Base-by-base conservation (phyloP, 2,797 vertebrate species). In the Intellagama lesueurii region DNA sequence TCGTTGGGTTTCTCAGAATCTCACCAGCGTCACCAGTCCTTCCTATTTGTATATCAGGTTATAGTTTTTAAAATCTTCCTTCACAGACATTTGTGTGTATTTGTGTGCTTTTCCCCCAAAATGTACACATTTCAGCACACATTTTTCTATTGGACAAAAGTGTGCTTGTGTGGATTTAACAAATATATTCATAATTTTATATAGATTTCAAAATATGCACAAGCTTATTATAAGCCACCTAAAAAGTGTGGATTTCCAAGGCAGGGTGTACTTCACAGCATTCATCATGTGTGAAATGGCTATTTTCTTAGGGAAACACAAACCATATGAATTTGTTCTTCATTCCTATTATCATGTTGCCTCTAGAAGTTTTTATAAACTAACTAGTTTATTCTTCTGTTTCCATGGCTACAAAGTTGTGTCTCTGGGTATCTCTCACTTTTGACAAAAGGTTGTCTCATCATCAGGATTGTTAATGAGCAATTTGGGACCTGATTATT, bases 361-460 rank as follows among this genome's bases (percentile, higher is more conserved):
- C 7, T 1, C 5, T 2, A 32, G 26, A 88, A 32, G 60, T 93
- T 88, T 88, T 73, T 82, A 35, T 56, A 56, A 89, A 47, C 17
- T 44, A 16, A 64, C 75, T 44, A 75, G 22, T 69, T 40, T 72
- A 86, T 77, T 79, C 88, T 73, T 89, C 89, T 92, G 89, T 72
- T 92, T 66, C 24, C 93, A 87, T 89, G 78, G 90, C 0, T 64
- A 69, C 72, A 22, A 40, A 76, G 9, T 85, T 90, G 1, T 0
- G 87, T 72, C 47, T 86, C 70, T 60, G 87, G 52, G 4, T 4
- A 0, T 32, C 19, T 92, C 72, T 91, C 28, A 77, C 49, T 78
- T 93, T 28, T 17, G 75, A 86, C 17, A 66, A 83, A 47, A 88
- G 89, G 64, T 86, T 91, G 82, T 75, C 77, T 88, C 89, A 16